A percentile compares a stretch with the other conserved stretches of the same genome.
Evolutionary conservation across 2,888 invertebrate genomes (phyloP).

Genomic region (Agonopterix subpropinquella): DNA sequence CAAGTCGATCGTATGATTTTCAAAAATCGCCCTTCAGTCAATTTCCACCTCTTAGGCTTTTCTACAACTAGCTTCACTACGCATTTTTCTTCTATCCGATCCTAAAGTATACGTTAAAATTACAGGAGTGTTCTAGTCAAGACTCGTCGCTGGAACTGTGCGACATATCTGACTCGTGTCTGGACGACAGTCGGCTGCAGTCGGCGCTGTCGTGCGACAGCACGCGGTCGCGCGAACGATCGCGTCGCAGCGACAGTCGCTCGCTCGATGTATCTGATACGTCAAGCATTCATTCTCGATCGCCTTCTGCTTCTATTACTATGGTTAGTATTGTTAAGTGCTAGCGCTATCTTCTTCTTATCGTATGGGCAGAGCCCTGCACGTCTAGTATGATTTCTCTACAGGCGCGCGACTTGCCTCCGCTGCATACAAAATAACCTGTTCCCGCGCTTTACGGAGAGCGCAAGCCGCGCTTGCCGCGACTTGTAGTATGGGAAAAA

Average conservation of each 20-base stretch:
- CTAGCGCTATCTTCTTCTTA: too few relatives aligned
- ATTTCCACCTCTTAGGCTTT: too few relatives aligned
- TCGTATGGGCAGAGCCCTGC: too few relatives aligned
- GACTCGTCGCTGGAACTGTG: constrained; percentile 69
- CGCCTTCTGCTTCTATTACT: constrained; percentile 64
- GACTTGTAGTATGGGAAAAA: too few relatives aligned
- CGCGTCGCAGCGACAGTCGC: constrained; percentile 65
- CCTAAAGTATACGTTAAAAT: constrained; percentile 10
- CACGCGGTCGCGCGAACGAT: constrained; percentile 54
- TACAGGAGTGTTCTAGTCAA: constrained; percentile 73
- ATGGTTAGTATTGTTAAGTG: constrained; percentile 37
- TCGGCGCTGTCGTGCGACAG: constrained; percentile 66
- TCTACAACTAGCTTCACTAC: too few relatives aligned
- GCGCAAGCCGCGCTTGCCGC: too few relatives aligned
- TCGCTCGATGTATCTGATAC: constrained; percentile 66
- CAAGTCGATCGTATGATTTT: too few relatives aligned
- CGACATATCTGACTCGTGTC: constrained; percentile 52
- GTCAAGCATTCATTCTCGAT: constrained; percentile 61
- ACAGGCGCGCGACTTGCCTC: too few relatives aligned
- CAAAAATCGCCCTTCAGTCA: too few relatives aligned
- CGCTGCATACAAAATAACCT: too few relatives aligned
- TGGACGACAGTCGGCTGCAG: constrained; percentile 64
- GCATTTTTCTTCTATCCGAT: background rate
- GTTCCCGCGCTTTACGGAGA: too few relatives aligned
- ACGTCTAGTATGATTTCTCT: too few relatives aligned